Evolutionary conservation across 37 sponge, comb jelly and placozoan species (phyloP).

Genomic region (Crambe crambe): DNA sequence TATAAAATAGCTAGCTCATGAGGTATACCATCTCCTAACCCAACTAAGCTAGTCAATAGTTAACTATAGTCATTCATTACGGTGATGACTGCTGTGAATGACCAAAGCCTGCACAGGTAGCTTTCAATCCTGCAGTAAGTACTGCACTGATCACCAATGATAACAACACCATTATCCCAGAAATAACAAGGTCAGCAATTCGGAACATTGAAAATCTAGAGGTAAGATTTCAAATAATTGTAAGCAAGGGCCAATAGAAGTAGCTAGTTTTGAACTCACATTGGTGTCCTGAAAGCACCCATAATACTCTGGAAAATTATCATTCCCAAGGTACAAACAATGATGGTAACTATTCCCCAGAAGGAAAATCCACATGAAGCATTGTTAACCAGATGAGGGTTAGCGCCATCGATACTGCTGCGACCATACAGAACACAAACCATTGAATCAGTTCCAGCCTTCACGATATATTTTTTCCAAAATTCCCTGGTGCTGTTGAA

Average conservation of each 20-base stretch:
- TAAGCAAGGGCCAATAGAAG: no score
- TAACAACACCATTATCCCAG: neutral
- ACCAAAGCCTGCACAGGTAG: neutral
- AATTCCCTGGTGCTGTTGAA: neutral
- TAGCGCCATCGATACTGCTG: neutral
- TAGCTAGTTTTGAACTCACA: no score
- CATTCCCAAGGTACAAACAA: neutral
- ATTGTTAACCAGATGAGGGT: neutral
- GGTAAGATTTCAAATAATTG: no score
- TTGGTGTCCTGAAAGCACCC: no score
- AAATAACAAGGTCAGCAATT: neutral
- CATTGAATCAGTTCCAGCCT: neutral
- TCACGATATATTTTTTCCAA: neutral
- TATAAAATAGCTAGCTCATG: no score
- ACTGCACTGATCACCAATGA: neutral
- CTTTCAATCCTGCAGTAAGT: neutral
- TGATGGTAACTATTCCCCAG: neutral
- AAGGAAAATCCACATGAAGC: slow-evolving; percentile 2
- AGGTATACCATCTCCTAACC: no score
- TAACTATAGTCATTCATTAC: no score
- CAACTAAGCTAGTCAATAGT: no score
- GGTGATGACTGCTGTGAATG: no score
- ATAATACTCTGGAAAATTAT: neutral
- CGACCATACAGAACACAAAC: slow-evolving; percentile 7
- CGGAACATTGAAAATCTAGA: neutral